phyloP scores from a whole-genome alignment of 2,888 invertebrate genomes.

The Busseola fusca region DNA sequence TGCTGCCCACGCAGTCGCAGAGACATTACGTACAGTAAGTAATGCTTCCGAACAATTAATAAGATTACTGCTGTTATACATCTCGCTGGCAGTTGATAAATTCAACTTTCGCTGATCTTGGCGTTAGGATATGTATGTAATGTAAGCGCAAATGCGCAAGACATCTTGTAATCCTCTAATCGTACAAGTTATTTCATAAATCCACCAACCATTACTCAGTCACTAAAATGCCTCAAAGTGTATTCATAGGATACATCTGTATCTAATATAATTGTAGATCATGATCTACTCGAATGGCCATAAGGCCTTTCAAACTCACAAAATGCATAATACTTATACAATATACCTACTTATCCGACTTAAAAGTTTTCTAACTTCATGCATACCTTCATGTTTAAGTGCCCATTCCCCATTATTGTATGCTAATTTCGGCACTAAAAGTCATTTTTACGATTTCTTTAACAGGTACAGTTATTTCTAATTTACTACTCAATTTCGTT shows the following conservation, averaged over 20 bases:
- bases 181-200: neutral
- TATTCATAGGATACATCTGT: neutral
- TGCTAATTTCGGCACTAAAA: slow-evolving; percentile 29
- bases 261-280: neutral
- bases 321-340: neutral
- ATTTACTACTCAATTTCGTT: slow-evolving; percentile 27
- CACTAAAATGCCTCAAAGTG: neutral
- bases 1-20: slow-evolving; percentile 90
- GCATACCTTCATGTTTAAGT: neutral
- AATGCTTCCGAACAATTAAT: slow-evolving; percentile 16
- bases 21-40: slow-evolving; percentile 84
- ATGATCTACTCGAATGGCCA: neutral
- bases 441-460: slow-evolving; percentile 17
- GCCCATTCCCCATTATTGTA: slow-evolving; percentile 19
- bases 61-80: neutral
- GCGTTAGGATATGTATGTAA: neutral
- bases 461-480: neutral
- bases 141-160: neutral
- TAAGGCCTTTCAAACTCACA: neutral
- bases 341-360: neutral
- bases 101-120: neutral
- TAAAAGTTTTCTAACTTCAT: neutral
- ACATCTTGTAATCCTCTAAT: neutral
- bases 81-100: neutral
- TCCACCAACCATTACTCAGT: neutral